Base-by-base conservation (phyloP, 1,140 invertebrate genomes). In the Samia ricini region DNA sequence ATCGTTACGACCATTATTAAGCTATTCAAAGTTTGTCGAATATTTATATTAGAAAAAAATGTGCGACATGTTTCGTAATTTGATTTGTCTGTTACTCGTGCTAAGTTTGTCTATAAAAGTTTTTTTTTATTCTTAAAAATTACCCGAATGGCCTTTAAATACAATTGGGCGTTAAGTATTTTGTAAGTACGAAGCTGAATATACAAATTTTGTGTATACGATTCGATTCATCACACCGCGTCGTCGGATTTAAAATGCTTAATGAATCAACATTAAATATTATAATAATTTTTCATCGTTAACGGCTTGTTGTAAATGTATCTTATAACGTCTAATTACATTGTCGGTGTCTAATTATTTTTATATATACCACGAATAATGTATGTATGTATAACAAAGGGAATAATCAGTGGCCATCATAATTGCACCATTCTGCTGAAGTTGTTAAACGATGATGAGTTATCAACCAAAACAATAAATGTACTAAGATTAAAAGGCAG, bases 391-490 rank as follows among this genome's bases (percentile, higher is more conserved):
- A 10, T 10, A 29, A 1, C 33, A 42, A 42, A 42, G 10, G 12
- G 33, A 42, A 42, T n/a, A n/a, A n/a, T 54, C 51, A 67, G 60
- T 56, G 62, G 50, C 23, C 55, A 60, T 49, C 49, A 71, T 22
- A 70, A 57, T 69, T 72, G 68, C 69, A 63, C 52, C 63, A 73
- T 23, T 73, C 42, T 56, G 56, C 55, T 33, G 58, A 54, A 57
- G 71, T 61, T 67, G 56, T 62, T 56, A 42, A 60, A 66, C 56
- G 82, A 86, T 85, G 59, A 66, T 62, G 71, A 67, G 72, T 82
- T 84, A 85, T 85, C 74, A 74, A 76, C 69, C 76, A 71, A 65
- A 83, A 83, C 83, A 77, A 70, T 75, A 72, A 69, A 76, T 73
- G 71, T 73, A 66, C n/a, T 42, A 66, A 76, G 63, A 78, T 62